phyloP scores from a whole-genome alignment of 2,888 invertebrate genomes.

The Plutella xylostella region DNA sequence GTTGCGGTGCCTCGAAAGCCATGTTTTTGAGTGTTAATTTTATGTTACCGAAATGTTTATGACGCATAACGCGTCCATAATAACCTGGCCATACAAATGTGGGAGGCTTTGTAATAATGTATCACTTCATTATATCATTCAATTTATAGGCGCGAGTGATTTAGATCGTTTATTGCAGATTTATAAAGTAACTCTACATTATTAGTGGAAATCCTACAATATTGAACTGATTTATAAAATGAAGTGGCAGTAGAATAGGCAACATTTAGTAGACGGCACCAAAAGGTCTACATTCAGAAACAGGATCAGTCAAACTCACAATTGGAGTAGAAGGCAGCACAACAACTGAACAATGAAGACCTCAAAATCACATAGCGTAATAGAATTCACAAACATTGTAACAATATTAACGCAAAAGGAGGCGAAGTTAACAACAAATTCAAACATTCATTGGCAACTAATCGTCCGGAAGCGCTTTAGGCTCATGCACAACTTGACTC shows the following conservation, averaged over 20 bases:
- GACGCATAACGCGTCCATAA: conserved; percentile 65
- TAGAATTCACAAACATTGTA: conserved; percentile 67
- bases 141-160: conserved; percentile 12
- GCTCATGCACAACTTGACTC: conserved; percentile 54
- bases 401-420: conserved; percentile 66
- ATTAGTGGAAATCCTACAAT: too few relatives aligned
- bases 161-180: neutral
- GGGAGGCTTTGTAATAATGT: conserved; percentile 59
- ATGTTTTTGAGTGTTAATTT: conserved; percentile 69
- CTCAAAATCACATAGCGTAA: conserved; percentile 58
- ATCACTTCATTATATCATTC: conserved; percentile 53
- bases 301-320: conserved; percentile 49
- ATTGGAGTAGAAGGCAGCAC: conserved; percentile 40
- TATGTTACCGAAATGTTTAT: conserved; percentile 69
- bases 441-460: conserved; percentile 60
- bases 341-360: conserved; percentile 37
- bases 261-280: conserved; percentile 9
- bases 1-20: conserved; percentile 64
- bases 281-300: conserved; percentile 20
- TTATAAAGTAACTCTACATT: too few relatives aligned
- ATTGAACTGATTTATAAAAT: too few relatives aligned
- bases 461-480: conserved; percentile 60
- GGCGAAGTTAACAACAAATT: conserved; percentile 66
- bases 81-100: conserved; percentile 64
- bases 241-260: conserved; percentile 17